Base-by-base conservation (phyloP, 2,113 vertebrate species). In the Vulpes lagopus region DNA sequence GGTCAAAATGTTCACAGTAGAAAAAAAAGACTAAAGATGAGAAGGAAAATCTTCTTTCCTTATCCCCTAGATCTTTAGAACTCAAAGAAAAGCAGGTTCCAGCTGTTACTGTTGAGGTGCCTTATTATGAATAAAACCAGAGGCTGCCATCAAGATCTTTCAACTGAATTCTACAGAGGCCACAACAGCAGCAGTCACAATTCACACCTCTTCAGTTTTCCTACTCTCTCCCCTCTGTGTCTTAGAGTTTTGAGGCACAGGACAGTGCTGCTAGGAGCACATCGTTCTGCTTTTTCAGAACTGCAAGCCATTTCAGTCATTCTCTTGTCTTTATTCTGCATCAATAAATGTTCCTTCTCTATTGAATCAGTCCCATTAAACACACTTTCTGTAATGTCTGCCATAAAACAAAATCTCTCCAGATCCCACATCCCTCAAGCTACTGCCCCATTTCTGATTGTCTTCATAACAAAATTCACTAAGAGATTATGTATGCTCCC, bases 251-350 rank as follows among this genome's bases (percentile, higher is more conserved):
- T 64, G 95, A 97, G 76, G 95, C 86, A 94, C 96, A 94, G 53
- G 55, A 97, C 93, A 96, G 64, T 69, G 91, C 92, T 97, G 94
- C 93, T 71, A 97, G 97, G 89, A 97, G 92, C 97, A 96, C 84
- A 94, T 65, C 12, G 32, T 82, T 96, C 92, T 5, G 1, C 97
- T 92, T 96, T 97, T 96, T 95, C 93, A 94, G 96, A 97, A 96
- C 81, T 93, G 60, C 20, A 95, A 97, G 95, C 96, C 96, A 97
- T 96, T 90, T 80, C 76, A 93, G 59, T 55, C 53, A 95, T 43
- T 87, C 43, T 84, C 55, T 94, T 65, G 38, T 71, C 69, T 67
- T 73, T 74, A 65, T 89, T 82, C 32, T 5, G 27, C 25, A 67
- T 83, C 38, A 65, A 22, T 76, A 89, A 60, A n/a, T 90, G 53